Evolutionary conservation across 1,140 invertebrate genomes (phyloP).

Genomic region (Camponotus floridanus): DNA sequence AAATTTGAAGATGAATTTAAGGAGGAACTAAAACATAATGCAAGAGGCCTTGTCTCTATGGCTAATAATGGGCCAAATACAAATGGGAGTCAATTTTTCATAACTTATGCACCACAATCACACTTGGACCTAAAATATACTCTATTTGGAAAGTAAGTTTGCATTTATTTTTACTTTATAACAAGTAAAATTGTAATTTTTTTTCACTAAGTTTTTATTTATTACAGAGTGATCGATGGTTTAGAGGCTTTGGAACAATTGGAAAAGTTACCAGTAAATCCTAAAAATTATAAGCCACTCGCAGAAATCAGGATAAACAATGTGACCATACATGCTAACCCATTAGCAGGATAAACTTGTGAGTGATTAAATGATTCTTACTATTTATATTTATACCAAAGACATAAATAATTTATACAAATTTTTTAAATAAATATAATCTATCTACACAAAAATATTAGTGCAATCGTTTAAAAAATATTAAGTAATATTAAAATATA

Average conservation of each 20-base stretch:
- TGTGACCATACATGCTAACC: conserved; percentile 98
- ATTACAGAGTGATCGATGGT: conserved; percentile 97
- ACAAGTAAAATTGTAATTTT: not conserved
- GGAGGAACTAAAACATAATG: conserved; percentile 96
- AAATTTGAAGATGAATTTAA: conserved; percentile 99
- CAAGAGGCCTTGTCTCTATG: conserved; percentile 97
- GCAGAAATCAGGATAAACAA: conserved; percentile 94
- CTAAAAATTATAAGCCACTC: conserved; percentile 96
- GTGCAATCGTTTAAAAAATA: not conserved
- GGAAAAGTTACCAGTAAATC: conserved; percentile 97
- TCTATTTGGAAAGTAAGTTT: conserved; percentile 96
- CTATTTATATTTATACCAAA: conserved; percentile 8
- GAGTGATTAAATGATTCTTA: conserved; percentile 5
- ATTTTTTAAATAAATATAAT: conserved; percentile 36
- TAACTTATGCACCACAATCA: conserved; percentile 97
- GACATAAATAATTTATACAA: conserved; percentile 47
- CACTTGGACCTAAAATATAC: conserved; percentile 99
- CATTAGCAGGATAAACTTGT: conserved; percentile 90
- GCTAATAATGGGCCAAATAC: conserved; percentile 99
- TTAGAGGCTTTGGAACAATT: conserved; percentile 98
- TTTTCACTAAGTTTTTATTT: conserved; percentile 53
- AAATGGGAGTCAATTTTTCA: conserved; percentile 99
- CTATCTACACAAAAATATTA: conserved; percentile 14
- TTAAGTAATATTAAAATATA: not conserved
- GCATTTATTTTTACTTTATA: not conserved